phyloP scores from a whole-genome alignment of 2,888 invertebrate species.

The Xanthia togata region DNA sequence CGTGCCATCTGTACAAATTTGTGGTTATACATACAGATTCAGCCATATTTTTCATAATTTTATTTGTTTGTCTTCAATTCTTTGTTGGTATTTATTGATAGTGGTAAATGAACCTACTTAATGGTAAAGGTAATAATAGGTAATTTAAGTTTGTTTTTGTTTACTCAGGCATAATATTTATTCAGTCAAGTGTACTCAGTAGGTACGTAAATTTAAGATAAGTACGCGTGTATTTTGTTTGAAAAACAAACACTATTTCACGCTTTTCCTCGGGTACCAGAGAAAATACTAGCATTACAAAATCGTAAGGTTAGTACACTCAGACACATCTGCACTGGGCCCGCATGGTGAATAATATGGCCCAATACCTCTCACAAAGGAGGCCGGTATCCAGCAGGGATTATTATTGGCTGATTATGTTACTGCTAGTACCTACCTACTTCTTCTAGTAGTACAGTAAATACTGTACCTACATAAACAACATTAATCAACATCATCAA shows the following conservation, averaged over 20 bases:
- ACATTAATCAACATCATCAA: too few species aligned
- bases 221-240: not conserved
- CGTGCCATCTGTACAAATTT: not conserved
- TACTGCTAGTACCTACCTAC: not conserved
- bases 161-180: not conserved
- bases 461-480: not conserved
- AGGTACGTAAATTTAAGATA: not conserved
- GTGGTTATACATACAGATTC: not conserved
- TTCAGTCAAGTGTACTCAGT: not conserved
- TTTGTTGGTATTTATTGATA: not conserved
- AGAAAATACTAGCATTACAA: conserved; percentile 3
- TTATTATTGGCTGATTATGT: not conserved
- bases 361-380: too few species aligned
- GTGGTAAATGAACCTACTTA: not conserved
- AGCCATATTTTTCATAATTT: not conserved
- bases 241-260: not conserved
- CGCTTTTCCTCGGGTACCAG: not conserved
- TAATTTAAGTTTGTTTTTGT: not conserved
- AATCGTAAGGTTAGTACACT: not conserved
- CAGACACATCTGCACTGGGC: too few species aligned
- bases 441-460: not conserved
- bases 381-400: too few species aligned
- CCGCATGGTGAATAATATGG: not conserved
- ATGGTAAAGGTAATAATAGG: not conserved
- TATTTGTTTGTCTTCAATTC: not conserved